phyloP scores from a whole-genome alignment of 2,888 invertebrate species.

The Apodemia mormo region DNA sequence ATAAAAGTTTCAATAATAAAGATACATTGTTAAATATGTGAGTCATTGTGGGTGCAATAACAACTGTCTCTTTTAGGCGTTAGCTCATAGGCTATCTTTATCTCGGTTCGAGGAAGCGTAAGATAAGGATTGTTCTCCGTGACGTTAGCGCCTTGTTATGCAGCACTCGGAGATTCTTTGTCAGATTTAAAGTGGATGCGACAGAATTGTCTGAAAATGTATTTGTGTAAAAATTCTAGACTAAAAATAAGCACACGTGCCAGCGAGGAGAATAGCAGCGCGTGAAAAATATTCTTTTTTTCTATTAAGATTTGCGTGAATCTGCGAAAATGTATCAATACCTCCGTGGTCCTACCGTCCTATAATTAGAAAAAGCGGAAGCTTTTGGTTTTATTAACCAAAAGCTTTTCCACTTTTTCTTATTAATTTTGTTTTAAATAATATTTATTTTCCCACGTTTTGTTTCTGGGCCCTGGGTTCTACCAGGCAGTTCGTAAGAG shows the following conservation, averaged over 20 bases:
- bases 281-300: too few relatives aligned
- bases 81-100: conserved; percentile 5
- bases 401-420: too few relatives aligned
- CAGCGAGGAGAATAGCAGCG: not conserved
- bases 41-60: not conserved
- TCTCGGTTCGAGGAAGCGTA: conserved; percentile 1
- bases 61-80: not conserved
- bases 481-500: too few relatives aligned
- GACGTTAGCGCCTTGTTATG: conserved; percentile 11
- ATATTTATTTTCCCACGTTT: too few relatives aligned
- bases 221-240: conserved; percentile 2
- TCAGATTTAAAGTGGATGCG: not conserved
- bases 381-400: too few relatives aligned
- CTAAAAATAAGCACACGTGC: not conserved
- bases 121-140: conserved; percentile 13
- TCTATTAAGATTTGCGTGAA: too few relatives aligned
- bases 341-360: too few relatives aligned
- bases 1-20: too few relatives aligned
- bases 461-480: too few relatives aligned
- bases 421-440: too few relatives aligned
- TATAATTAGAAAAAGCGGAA: too few relatives aligned
- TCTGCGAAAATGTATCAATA: too few relatives aligned
- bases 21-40: not conserved
- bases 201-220: conserved; percentile 9
- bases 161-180: conserved; percentile 8